These are phyloP conservation scores for Drosophila asahinai DNA, from an alignment of 1,140 invertebrate species.

Conservation along the genomic window DNA sequence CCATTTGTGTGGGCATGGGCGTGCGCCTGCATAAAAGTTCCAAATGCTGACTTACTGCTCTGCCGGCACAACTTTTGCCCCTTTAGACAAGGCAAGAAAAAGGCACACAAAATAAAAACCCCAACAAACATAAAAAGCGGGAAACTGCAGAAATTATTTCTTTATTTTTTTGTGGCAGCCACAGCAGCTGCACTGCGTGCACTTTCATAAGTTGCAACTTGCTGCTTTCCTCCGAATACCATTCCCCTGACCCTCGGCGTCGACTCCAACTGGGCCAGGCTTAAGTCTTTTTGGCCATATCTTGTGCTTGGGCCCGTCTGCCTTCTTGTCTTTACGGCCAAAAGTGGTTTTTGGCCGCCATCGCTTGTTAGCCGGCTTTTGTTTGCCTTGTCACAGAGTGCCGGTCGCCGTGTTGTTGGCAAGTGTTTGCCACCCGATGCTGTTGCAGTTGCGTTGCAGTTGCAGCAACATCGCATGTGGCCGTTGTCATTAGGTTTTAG, in stretches of 20 bases:
- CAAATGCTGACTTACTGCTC: conserved; percentile 79
- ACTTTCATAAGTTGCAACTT: conserved; percentile 80
- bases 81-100: conserved; percentile 36
- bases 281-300: conserved; percentile 67
- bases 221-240: conserved; percentile 41
- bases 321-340: conserved; percentile 60
- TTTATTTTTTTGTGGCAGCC: conserved; percentile 65
- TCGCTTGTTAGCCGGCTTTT: conserved; percentile 76
- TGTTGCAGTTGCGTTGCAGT: conserved; percentile 26
- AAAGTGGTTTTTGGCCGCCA: conserved; percentile 73
- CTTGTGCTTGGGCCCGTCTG: conserved; percentile 51
- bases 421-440: conserved; percentile 6
- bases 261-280: conserved; percentile 32
- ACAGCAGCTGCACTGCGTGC: conserved; percentile 64
- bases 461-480: conserved; percentile 24
- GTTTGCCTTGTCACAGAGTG: conserved; percentile 66
- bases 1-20: conserved; percentile 36
- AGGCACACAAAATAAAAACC: background rate
- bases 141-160: conserved; percentile 56
- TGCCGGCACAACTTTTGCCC: conserved; percentile 54
- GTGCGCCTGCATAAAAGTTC: conserved; percentile 78
- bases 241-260: background rate
- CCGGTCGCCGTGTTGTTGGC: conserved; percentile 44
- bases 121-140: conserved; percentile 10
- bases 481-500: conserved; percentile 57